Evolutionary conservation across 2,113 vertebrate genomes (phyloP).

Genomic region (Siniperca knerii): DNA sequence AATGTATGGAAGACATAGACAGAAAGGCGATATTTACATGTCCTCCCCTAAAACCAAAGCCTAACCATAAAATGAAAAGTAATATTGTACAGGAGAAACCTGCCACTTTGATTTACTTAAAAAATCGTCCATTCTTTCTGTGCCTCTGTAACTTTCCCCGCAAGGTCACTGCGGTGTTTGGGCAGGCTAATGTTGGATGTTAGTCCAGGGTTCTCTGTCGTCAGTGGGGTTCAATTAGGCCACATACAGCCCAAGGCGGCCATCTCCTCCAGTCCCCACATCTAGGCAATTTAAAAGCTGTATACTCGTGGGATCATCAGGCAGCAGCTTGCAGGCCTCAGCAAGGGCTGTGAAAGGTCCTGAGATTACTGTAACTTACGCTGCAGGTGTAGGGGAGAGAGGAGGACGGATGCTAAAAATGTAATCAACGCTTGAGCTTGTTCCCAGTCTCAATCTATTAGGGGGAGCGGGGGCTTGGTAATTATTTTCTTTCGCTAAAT

Average conservation of each 20-base stretch:
- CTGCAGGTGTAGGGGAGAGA: slow-evolving; percentile 60
- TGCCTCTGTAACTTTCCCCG: slow-evolving; percentile 26
- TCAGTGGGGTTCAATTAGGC: slow-evolving; percentile 41
- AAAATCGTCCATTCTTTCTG: neutral
- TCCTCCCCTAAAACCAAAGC: neutral
- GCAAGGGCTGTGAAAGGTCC: slow-evolving; percentile 58
- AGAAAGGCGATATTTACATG: neutral
- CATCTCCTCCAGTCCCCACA: slow-evolving; percentile 34
- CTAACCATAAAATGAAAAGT: neutral
- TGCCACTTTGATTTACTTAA: neutral
- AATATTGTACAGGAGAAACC: neutral
- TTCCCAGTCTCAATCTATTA: slow-evolving; percentile 72
- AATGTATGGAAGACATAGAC: neutral
- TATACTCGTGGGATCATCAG: slow-evolving; percentile 64
- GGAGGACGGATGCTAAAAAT: slow-evolving; percentile 68
- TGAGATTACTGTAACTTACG: slow-evolving; percentile 64
- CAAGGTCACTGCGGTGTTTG: slow-evolving; percentile 62
- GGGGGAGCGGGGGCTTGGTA: slow-evolving; percentile 44
- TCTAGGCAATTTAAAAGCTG: slow-evolving; percentile 72
- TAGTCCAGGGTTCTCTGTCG: slow-evolving; percentile 45
- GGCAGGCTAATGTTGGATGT: slow-evolving; percentile 38
- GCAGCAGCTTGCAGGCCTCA: slow-evolving; percentile 69
- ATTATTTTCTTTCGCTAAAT: slow-evolving; percentile 68
- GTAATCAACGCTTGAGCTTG: slow-evolving; percentile 70
- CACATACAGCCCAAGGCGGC: slow-evolving; percentile 54